Evolutionary conservation across 2,113 vertebrate species (phyloP), one percentile per base, ranked within the genome.

Genomic region (Daphoenositta chrysoptera): DNA sequence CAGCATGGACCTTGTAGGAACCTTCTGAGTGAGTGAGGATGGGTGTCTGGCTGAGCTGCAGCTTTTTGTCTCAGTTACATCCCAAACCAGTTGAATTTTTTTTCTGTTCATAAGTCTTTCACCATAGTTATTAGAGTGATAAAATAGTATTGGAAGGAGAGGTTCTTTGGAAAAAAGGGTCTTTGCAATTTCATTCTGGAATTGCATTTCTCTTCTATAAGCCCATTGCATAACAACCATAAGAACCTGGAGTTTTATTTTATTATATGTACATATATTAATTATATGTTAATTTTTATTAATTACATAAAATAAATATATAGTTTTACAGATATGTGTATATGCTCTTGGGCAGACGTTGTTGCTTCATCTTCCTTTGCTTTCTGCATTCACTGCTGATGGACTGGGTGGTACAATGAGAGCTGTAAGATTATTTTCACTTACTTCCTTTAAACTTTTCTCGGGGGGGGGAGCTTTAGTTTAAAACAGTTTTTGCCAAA

Each of bases 381-480:
- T 87, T 87, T 89, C 63, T 33, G 3, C 21, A 5, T 51, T 91
- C 7, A 4, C n/a, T 56, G 11, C 23, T 73, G n/a, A 18, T 57
- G 54, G 50, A 30, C 42, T 72, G 53, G 12, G 7, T 77, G 24
- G 15, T 68, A 61, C 8, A 72, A 53, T 31, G 30, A 58, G 23
- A 73, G 7, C 22, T 70, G 31, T 44, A 26, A 56, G 64, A 57
- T 78, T 77, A 28, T 71, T 94, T 85, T 64, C 7, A 31, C 33
- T 64, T 58, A 54, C 2, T 66, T 71, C 21, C 17, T 89, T 69
- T 77, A 69, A 39, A 19, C 14, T 69, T 56, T 60, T 75, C 12
- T 50, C 1, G 16, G 3, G 8, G 9, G 4, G 1, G 9, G 12
- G 31, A 6, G 6, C 40, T 93, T 65, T 68, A 3, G 7, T 70